Evolutionary conservation across 1,140 invertebrate genomes (phyloP).

Genomic region (Hyposmocoma kahamanoa): DNA sequence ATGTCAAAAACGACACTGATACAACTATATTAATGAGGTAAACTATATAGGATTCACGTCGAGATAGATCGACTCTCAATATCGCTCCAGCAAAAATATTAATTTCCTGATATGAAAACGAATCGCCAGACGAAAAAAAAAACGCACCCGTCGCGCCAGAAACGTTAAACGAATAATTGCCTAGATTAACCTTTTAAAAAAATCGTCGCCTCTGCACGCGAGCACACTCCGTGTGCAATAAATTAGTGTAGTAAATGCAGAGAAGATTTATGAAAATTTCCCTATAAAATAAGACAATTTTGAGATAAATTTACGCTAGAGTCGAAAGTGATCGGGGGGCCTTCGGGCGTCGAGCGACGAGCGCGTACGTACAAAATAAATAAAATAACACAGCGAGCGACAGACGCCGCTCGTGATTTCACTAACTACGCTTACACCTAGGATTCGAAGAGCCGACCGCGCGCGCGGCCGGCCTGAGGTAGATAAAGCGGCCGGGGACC

Average conservation of each 20-base stretch:
- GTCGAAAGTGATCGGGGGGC: slow-evolving; percentile 9
- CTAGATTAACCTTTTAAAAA: slow-evolving; percentile 11
- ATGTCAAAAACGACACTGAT: slow-evolving; percentile 64
- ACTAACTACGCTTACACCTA: slow-evolving; percentile 66
- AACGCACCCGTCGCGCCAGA: slow-evolving; percentile 11
- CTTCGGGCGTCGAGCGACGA: slow-evolving; percentile 2
- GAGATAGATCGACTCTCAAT: slow-evolving; percentile 34
- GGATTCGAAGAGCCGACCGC: slow-evolving; percentile 59
- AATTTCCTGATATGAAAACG: slow-evolving; percentile 45
- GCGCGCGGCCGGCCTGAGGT: slow-evolving; percentile 46
- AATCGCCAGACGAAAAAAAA: slow-evolving; percentile 23
- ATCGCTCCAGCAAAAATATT: slow-evolving; percentile 42
- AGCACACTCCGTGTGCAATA: slow-evolving; percentile 23
- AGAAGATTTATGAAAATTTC: slow-evolving; percentile 15
- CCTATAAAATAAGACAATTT: slow-evolving; percentile 7
- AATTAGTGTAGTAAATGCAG: slow-evolving; percentile 31
- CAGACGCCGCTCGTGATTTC: slow-evolving; percentile 25
- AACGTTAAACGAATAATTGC: slow-evolving; percentile 9
- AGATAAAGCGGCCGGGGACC: slow-evolving; percentile 27
- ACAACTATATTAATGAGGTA: slow-evolving; percentile 67
- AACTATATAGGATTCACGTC: slow-evolving; percentile 63
- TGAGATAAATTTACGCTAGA: slow-evolving; percentile 12
- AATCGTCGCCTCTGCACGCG: slow-evolving; percentile 16
- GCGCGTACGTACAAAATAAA: slow-evolving; percentile 39
- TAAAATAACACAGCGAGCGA: slow-evolving; percentile 32